phyloP scores from a whole-genome alignment of 1,140 invertebrate genomes.

The Battus philenor region DNA sequence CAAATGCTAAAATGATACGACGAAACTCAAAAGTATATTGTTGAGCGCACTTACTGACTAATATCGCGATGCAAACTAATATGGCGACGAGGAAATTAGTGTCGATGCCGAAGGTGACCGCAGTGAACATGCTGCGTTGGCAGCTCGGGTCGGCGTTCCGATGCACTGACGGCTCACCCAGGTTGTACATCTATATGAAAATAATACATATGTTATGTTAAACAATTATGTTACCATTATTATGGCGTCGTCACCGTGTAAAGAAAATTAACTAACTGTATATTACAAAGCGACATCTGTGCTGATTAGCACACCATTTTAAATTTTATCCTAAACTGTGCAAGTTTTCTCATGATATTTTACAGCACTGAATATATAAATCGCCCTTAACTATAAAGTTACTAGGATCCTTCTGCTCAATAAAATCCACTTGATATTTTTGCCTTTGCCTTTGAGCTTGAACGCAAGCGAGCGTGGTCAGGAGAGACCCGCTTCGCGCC shows the following conservation, averaged over 20 bases:
- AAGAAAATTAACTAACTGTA: background rate
- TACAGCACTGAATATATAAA: no score
- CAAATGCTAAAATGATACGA: no score
- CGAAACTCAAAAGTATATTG: no score
- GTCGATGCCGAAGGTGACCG: constrained; percentile 87
- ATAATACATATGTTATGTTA: constrained; percentile 11
- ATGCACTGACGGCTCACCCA: constrained; percentile 83
- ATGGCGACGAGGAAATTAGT: constrained; percentile 91
- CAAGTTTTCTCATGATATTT: no score
- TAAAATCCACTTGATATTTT: no score
- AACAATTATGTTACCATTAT: background rate
- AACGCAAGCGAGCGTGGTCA: no score
- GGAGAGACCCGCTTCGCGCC: no score
- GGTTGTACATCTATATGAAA: constrained; percentile 81
- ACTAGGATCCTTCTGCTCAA: no score
- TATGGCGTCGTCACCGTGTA: background rate
- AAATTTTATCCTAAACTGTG: no score
- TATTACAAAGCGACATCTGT: background rate
- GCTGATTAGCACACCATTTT: background rate
- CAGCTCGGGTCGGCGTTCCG: constrained; percentile 83
- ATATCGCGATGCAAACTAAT: constrained; percentile 85
- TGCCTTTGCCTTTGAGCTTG: no score
- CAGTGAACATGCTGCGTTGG: constrained; percentile 81
- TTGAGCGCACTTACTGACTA: constrained; percentile 79
- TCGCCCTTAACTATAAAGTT: no score